Evolutionary conservation across 2,797 vertebrate genomes (phyloP), one percentile per base, ranked within the genome.

Genomic region (Silurus lanzhouensis): DNA sequence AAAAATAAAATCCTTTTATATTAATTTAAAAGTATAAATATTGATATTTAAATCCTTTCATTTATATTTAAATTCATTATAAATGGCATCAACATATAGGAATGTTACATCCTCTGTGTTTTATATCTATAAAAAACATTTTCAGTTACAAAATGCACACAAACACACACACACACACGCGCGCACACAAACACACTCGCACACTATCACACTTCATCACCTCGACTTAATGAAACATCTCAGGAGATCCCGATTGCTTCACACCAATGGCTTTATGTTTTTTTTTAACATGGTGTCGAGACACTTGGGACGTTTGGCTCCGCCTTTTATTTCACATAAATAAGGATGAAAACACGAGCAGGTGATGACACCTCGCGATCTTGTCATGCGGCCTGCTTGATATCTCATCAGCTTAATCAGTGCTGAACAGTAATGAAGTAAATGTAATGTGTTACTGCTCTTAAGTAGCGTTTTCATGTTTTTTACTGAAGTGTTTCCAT

Each of bases 181-280:
- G 38, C 66, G 7, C 46, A 17, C n/a, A 1, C 14, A 9, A 19
- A 20, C 58, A 19, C 63, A n/a, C 2, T 12, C 1, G 2, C n/a
- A n/a, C 63, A 66, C 27, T 44, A 19, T 90, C 89, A 89, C 91
- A 88, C 90, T 91, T 86, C 82, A 91, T 94, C 93, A 93, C 91
- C 91, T 94, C 93, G 91, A 92, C 94, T 94, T 95, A 95, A 95
- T 95, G 94, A 95, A 92, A 92, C 89, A 90, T 89, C 94, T 94
- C 93, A 71, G 87, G 94, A 94, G 95, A 94, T 89, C 83, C 88
- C 84, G 71, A 91, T 91, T 52, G 48, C 10, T 52, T 93, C 91
- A 89, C 91, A 93, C 93, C 94, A 94, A 94, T 95, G 89, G 91
- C 93, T 94, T 94, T 68, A 7, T 61, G 1, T n/a, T 17, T 15